phyloP scores from a whole-genome alignment of 2,888 invertebrate genomes.

The Ornithoptera alexandrae region DNA sequence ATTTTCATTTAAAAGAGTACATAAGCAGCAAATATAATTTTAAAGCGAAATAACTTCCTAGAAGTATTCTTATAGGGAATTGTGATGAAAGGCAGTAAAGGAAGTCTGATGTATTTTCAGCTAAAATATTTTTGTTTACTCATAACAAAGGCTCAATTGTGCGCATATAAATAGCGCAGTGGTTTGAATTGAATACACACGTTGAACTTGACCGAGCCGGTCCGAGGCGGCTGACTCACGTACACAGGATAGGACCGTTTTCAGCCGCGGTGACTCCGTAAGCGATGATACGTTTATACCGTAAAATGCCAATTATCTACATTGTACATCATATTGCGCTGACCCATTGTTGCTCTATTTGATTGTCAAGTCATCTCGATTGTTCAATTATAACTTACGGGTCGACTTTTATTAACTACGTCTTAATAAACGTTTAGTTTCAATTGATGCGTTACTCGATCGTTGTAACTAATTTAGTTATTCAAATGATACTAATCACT shows the following conservation, averaged over 20 bases:
- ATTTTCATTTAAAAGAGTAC: too few species aligned
- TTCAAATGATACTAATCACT: too few species aligned
- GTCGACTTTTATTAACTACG: neutral
- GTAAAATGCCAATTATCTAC: conserved; percentile 27
- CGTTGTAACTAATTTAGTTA: neutral
- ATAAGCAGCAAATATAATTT: neutral
- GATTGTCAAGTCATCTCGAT: conserved; percentile 19
- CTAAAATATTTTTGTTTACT: conserved; percentile 9
- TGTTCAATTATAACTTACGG: conserved; percentile 13
- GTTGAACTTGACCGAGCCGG: conserved; percentile 29
- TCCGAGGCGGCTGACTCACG: conserved; percentile 21
- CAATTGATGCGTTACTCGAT: neutral
- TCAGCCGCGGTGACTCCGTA: conserved; percentile 20
- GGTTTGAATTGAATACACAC: conserved; percentile 25
- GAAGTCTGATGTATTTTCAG: neutral
- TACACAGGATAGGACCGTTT: conserved; percentile 29
- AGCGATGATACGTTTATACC: conserved; percentile 27
- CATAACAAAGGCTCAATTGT: conserved; percentile 26
- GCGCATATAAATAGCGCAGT: conserved; percentile 19
- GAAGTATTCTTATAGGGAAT: neutral
- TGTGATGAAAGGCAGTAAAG: neutral
- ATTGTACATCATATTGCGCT: conserved; percentile 28
- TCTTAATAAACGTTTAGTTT: conserved; percentile 17
- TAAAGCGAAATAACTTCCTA: neutral
- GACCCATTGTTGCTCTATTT: conserved; percentile 27